Evolutionary conservation across 2,888 invertebrate genomes (phyloP).

Genomic region (Spisula subtruncata): DNA sequence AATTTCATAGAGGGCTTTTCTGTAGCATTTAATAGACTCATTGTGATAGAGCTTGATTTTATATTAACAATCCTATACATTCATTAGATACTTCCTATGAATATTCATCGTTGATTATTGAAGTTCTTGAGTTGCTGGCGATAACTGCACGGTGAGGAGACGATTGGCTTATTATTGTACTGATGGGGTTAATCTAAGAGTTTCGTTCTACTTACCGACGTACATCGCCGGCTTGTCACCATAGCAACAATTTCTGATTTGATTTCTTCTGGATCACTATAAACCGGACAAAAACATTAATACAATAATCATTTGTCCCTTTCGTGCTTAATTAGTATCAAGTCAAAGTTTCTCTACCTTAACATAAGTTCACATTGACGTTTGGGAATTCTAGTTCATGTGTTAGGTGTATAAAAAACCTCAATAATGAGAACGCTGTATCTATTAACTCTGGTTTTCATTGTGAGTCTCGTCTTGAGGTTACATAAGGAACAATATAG

Average conservation of each 20-base stretch:
- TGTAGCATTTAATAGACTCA: slow-evolving; percentile 6
- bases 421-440: too few species aligned
- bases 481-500: too few species aligned
- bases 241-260: not conserved
- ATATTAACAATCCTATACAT: not conserved
- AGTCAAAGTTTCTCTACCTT: not conserved
- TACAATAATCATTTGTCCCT: not conserved
- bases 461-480: too few species aligned
- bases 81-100: slow-evolving; percentile 29
- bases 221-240: not conserved
- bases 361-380: not conserved
- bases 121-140: not conserved
- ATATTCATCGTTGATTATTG: slow-evolving; percentile 39
- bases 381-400: too few species aligned
- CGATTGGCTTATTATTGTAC: not conserved
- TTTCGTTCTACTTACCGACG: not conserved
- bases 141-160: not conserved
- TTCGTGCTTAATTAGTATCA: not conserved
- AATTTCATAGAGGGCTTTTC: not conserved
- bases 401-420: too few species aligned
- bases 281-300: not conserved
- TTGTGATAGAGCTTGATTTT: not conserved
- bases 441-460: too few species aligned
- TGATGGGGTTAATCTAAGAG: slow-evolving; percentile 1
- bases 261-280: not conserved